A percentile compares a stretch with the other conserved stretches of the same genome.
phyloP scores from a whole-genome alignment of 2,888 invertebrate species.

The Epistrophe grossulariae region DNA sequence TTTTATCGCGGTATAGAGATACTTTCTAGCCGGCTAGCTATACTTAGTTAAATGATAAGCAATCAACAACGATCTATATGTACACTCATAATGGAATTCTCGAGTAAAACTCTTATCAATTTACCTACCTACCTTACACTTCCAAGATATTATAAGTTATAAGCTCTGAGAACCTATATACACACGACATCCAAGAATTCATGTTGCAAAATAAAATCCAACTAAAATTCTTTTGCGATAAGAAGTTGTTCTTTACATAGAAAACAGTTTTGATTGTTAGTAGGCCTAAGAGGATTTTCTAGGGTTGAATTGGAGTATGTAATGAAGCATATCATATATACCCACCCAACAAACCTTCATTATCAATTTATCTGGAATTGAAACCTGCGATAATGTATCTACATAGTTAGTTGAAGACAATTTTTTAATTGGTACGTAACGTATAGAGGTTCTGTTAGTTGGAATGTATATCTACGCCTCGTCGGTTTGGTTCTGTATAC shows the following conservation, averaged over 20 bases:
- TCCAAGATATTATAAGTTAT: constrained; percentile 1
- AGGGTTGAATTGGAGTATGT: neutral
- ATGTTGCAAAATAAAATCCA: constrained; percentile 7
- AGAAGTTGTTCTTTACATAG: constrained; percentile 16
- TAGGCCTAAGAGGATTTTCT: neutral
- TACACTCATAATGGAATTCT: constrained; percentile 21
- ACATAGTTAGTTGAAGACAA: constrained; percentile 13
- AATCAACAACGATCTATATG: neutral
- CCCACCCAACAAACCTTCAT: neutral
- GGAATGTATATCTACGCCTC: neutral
- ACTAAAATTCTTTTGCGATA: neutral
- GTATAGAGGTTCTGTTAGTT: constrained; percentile 9
- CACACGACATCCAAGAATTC: neutral
- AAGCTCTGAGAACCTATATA: neutral
- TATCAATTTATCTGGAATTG: constrained; percentile 17
- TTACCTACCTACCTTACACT: neutral
- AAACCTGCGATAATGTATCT: constrained; percentile 11
- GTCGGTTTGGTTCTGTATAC: neutral
- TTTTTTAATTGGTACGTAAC: constrained; percentile 27
- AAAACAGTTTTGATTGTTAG: neutral
- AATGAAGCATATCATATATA: neutral
- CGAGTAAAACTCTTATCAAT: constrained; percentile 21
- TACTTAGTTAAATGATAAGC: constrained; percentile 15
- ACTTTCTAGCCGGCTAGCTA: constrained; percentile 20
- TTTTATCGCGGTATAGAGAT: constrained; percentile 10